Percentiles rank a stretch among this genome's conserved stretches.
These are phyloP conservation scores for Lagopus muta DNA, from an alignment of 2,113 vertebrate genomes.

Conservation along the genomic window DNA sequence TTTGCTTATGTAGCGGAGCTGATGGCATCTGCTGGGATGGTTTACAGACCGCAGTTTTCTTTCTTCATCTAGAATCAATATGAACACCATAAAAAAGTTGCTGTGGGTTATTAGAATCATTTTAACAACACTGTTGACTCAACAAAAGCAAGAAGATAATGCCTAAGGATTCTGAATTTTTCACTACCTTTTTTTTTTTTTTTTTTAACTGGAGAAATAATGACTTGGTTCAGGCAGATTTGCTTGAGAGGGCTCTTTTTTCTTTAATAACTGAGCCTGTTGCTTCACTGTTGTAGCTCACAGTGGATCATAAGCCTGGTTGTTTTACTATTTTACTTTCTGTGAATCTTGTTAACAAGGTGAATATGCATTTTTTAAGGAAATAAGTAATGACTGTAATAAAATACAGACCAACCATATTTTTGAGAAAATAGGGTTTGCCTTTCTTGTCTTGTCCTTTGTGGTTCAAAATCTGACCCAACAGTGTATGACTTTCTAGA, in stretches of 20 bases:
- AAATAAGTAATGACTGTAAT: not conserved
- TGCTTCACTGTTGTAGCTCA: not conserved
- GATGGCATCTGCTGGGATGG: not conserved
- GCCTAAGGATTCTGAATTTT: not conserved
- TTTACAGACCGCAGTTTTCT: not conserved
- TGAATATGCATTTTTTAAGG: not conserved
- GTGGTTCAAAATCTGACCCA: not conserved
- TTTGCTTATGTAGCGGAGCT: not conserved
- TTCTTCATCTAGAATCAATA: not conserved
- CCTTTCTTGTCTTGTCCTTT: not conserved
- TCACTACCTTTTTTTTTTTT: not conserved
- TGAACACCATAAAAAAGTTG: not conserved
- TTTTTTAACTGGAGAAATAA: not conserved
- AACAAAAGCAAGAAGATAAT: not conserved
- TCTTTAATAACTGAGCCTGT: not conserved
- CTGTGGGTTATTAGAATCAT: not conserved
- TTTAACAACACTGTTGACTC: not conserved
- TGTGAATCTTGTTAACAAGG: not conserved
- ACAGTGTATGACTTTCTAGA: not conserved
- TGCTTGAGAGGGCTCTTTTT: not conserved
- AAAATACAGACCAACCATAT: not conserved
- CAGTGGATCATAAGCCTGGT: accelerated
- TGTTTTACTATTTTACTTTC: not conserved
- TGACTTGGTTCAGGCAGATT: not conserved
- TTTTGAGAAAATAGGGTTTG: not conserved